Evolutionary conservation across 2,888 invertebrate species (phyloP).

Genomic region (Drosophila flavopinicola): DNA sequence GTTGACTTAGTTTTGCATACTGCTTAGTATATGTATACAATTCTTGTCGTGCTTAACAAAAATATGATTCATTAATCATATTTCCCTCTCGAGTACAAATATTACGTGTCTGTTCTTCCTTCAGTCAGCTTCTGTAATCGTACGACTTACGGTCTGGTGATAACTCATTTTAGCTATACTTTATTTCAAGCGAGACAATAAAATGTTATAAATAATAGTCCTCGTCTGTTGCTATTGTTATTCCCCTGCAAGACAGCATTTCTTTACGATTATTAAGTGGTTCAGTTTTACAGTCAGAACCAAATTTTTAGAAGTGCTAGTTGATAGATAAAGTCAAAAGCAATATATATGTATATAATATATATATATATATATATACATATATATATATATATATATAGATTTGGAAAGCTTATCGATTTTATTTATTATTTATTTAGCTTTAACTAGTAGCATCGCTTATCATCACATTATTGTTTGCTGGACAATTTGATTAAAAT

Average conservation of each 20-base stretch:
- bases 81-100: slow-evolving; percentile 1
- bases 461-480: slow-evolving; percentile 56
- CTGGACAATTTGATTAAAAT: slow-evolving; percentile 45
- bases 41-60: neutral
- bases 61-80: slow-evolving; percentile 8
- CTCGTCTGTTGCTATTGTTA: slow-evolving; percentile 19
- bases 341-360: neutral
- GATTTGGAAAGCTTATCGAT: slow-evolving; percentile 46
- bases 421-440: slow-evolving; percentile 62
- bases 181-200: slow-evolving; percentile 49
- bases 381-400: neutral
- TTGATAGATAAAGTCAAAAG: neutral
- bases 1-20: neutral
- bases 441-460: slow-evolving; percentile 63
- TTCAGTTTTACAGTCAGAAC: slow-evolving; percentile 12
- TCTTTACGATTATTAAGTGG: slow-evolving; percentile 9
- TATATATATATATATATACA: neutral
- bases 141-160: slow-evolving; percentile 22
- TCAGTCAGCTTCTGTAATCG: slow-evolving; percentile 7
- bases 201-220: slow-evolving; percentile 53
- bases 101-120: slow-evolving; percentile 5
- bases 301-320: neutral
- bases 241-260: slow-evolving; percentile 23
- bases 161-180: slow-evolving; percentile 20
- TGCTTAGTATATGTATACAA: neutral